phyloP scores from a whole-genome alignment of 1,140 invertebrate genomes.

The Diprion similis region DNA sequence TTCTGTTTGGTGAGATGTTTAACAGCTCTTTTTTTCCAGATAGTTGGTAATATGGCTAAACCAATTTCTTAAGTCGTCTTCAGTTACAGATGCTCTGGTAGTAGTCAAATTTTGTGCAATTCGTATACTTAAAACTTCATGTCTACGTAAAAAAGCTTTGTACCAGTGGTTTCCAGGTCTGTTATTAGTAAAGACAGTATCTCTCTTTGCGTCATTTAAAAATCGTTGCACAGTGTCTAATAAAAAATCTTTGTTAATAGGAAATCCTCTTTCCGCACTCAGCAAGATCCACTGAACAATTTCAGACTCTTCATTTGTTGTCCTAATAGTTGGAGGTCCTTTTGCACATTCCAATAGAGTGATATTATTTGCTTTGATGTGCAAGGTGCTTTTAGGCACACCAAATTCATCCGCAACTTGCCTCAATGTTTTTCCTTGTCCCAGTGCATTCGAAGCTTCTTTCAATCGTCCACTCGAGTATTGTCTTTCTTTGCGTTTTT shows the following conservation, averaged over 20 bases:
- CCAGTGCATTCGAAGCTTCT: slow-evolving; percentile 18
- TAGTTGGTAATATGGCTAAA: slow-evolving; percentile 32
- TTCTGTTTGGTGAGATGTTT: slow-evolving; percentile 4
- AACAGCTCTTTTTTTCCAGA: slow-evolving; percentile 20
- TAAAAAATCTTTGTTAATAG: slow-evolving; percentile 42
- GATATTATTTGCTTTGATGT: slow-evolving; percentile 39
- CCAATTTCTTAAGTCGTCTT: slow-evolving; percentile 30
- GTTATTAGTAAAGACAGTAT: slow-evolving; percentile 10
- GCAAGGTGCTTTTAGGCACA: slow-evolving; percentile 42
- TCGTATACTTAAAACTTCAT: slow-evolving; percentile 28
- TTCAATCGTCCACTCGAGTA: not conserved
- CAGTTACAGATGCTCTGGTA: slow-evolving; percentile 30
- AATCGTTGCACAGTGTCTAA: slow-evolving; percentile 44
- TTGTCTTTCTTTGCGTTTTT: not conserved
- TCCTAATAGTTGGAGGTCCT: slow-evolving; percentile 39
- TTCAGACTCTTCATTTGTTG: slow-evolving; percentile 39
- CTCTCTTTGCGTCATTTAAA: not conserved
- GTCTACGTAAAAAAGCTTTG: slow-evolving; percentile 32
- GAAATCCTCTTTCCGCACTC: slow-evolving; percentile 43
- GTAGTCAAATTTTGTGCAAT: slow-evolving; percentile 36
- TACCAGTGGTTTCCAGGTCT: slow-evolving; percentile 39
- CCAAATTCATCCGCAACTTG: slow-evolving; percentile 30
- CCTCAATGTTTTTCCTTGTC: slow-evolving; percentile 12
- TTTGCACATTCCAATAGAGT: slow-evolving; percentile 36
- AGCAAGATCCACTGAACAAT: slow-evolving; percentile 45